These are phyloP conservation scores for Patiria miniata DNA, from an alignment of 35 echinoderm and acorn worm genomes.

Conservation along the genomic window DNA sequence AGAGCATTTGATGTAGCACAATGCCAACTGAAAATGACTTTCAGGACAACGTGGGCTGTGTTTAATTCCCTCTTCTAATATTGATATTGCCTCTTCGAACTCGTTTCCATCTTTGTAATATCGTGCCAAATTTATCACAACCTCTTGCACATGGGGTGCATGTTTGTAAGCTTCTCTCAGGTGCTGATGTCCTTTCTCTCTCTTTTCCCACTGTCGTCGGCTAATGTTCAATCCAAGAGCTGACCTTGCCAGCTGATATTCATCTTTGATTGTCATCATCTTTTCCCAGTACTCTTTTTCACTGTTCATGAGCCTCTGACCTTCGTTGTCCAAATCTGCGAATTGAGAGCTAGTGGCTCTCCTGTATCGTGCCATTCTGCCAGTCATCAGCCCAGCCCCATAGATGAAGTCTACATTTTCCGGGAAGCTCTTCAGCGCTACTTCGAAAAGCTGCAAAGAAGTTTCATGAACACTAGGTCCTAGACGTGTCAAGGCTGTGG, in stretches of 20 bases:
- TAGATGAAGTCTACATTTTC: not conserved
- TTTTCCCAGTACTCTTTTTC: not conserved
- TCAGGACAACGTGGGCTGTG: not conserved
- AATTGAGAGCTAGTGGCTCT: not conserved
- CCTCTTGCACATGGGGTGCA: not conserved
- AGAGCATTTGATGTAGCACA: too few species aligned
- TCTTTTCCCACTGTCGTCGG: not conserved
- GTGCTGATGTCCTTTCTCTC: not conserved
- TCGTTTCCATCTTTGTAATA: not conserved
- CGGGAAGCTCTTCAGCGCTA: not conserved
- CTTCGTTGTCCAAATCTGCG: not conserved
- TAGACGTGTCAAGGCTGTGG: not conserved
- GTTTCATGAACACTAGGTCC: not conserved
- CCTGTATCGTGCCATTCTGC: not conserved
- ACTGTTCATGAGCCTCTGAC: not conserved
- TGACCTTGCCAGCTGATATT: slow-evolving; percentile 12
- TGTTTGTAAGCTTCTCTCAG: not conserved
- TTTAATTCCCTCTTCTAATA: not conserved
- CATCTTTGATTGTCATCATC: not conserved
- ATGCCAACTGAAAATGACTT: not conserved
- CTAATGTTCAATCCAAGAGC: not conserved
- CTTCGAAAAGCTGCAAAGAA: not conserved
- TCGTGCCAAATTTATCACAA: not conserved
- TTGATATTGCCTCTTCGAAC: not conserved
- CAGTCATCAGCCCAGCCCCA: not conserved